A percentile compares a stretch with the other conserved stretches of the same genome.
These are phyloP conservation scores for Heteromormyrus szaboi DNA, from an alignment of 2,797 vertebrate species.

Conservation along the genomic window DNA sequence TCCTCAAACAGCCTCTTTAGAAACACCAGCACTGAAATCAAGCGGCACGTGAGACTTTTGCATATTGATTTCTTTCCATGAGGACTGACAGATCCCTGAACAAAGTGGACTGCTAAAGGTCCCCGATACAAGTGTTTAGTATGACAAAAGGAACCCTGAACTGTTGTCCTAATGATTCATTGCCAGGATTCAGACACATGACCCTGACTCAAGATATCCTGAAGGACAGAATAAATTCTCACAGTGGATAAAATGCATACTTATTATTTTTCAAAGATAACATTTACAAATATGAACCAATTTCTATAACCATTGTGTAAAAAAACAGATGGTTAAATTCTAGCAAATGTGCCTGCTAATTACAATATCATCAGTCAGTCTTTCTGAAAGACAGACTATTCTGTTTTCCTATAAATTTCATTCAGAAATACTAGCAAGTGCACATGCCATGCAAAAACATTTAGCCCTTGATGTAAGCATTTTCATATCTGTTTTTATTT, in stretches of 20 bases:
- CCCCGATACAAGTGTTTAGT: not conserved
- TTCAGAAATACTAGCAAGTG: not conserved
- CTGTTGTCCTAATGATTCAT: not conserved
- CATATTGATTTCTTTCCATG: not conserved
- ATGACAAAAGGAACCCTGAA: not conserved
- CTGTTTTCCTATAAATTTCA: not conserved
- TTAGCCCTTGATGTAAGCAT: not conserved
- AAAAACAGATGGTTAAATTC: not conserved
- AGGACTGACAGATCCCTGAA: constrained; percentile 14
- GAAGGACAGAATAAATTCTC: not conserved
- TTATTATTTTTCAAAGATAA: not conserved
- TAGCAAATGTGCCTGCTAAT: not conserved
- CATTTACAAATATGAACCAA: not conserved
- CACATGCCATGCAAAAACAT: not conserved
- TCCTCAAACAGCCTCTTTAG: not conserved
- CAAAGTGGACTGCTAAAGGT: not conserved
- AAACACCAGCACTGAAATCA: not conserved
- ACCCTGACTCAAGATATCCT: constrained; percentile 4
- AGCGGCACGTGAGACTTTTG: not conserved
- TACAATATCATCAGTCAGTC: not conserved
- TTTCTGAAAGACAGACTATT: not conserved
- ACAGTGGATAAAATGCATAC: constrained; percentile 17
- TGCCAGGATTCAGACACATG: not conserved
- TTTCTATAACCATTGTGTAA: not conserved
- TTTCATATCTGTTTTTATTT: not conserved